phyloP scores from a whole-genome alignment of 2,797 vertebrate species.

The Diplodus puntazzo region DNA sequence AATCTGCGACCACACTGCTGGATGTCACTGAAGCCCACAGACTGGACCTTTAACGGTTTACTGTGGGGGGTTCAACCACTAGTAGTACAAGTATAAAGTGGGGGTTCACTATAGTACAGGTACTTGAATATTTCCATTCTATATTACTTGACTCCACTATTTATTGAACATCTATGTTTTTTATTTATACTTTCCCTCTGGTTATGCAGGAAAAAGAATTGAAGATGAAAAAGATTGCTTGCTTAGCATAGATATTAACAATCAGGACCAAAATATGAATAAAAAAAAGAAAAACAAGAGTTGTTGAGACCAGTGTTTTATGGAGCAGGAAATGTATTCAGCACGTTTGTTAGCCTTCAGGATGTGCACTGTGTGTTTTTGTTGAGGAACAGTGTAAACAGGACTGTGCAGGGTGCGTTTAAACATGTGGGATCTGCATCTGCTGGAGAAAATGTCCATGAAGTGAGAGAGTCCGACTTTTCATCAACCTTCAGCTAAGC shows the following conservation, averaged over 20 bases:
- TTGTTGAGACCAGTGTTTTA: background rate
- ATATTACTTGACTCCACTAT: background rate
- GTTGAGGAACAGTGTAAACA: background rate
- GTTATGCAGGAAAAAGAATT: no score
- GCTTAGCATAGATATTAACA: background rate
- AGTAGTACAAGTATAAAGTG: background rate
- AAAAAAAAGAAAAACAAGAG: no score
- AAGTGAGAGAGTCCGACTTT: conserved; percentile 5
- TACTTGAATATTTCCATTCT: background rate
- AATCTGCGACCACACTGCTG: no score
- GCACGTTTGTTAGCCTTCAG: background rate
- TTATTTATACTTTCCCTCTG: background rate
- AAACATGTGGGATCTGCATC: background rate
- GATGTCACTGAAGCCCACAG: no score
- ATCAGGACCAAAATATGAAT: background rate
- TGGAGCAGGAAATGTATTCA: background rate
- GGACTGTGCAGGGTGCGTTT: background rate
- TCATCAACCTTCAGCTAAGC: conserved; percentile 5
- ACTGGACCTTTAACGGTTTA: no score
- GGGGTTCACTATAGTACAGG: background rate
- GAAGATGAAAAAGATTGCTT: background rate
- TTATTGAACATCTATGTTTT: background rate
- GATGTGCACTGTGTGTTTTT: background rate
- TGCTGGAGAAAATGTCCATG: background rate
- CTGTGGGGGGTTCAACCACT: no score